Evolutionary conservation across 2,888 invertebrate genomes (phyloP).

Genomic region (Lithophane ornitopus): DNA sequence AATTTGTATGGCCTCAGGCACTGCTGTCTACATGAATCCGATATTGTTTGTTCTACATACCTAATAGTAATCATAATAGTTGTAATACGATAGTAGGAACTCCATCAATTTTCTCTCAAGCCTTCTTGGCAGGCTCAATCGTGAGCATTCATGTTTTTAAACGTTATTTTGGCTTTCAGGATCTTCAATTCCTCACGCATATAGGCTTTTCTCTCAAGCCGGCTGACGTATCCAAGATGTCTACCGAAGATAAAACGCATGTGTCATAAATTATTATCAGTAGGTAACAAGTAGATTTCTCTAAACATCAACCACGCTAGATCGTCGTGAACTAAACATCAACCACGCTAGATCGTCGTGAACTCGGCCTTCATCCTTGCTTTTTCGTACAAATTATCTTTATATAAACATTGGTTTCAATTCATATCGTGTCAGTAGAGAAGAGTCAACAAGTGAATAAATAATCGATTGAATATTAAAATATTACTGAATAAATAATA

Average conservation of each 20-base stretch:
- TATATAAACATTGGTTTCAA: conserved; percentile 21
- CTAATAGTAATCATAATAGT: too few species aligned
- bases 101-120: too few species aligned
- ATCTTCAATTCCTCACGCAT: not conserved
- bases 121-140: too few species aligned
- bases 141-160: not conserved
- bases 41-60: not conserved
- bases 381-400: conserved; percentile 7
- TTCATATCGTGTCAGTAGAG: not conserved
- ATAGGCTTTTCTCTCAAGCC: not conserved
- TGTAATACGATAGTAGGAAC: too few species aligned
- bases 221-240: not conserved
- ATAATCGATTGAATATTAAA: not conserved
- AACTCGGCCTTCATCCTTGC: conserved; percentile 17
- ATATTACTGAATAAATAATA: not conserved
- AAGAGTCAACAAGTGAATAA: not conserved
- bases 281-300: not conserved
- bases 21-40: not conserved
- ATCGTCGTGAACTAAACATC: conserved; percentile 30
- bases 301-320: conserved; percentile 20
- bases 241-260: not conserved
- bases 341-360: conserved; percentile 31
- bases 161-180: not conserved
- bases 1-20: too few species aligned
- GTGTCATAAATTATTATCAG: conserved; percentile 18